Evolutionary conservation across 2,888 invertebrate species (phyloP).

Genomic region (Halocaridina rubra): DNA sequence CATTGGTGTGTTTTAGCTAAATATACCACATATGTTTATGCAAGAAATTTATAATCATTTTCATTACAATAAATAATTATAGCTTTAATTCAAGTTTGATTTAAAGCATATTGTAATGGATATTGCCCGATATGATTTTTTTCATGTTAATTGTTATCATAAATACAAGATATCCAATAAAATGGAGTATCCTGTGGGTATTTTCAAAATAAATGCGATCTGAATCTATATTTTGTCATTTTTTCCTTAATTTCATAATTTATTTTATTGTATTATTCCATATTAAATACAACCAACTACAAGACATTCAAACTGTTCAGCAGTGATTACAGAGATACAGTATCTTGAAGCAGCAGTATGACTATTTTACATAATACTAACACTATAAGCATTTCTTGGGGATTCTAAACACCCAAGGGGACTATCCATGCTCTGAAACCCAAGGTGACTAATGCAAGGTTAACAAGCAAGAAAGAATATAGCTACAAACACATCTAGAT

Average conservation of each 20-base stretch:
- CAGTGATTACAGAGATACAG: neutral
- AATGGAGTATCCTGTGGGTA: neutral
- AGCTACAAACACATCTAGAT: too few relatives aligned
- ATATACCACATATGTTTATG: too few relatives aligned
- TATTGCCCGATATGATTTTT: neutral
- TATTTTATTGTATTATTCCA: neutral
- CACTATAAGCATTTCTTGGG: neutral
- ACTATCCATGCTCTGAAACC: neutral
- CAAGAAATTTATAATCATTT: too few relatives aligned
- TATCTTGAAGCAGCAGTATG: neutral
- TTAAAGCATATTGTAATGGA: conserved; percentile 3
- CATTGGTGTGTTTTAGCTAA: too few relatives aligned
- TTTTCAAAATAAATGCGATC: neutral
- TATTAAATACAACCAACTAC: neutral
- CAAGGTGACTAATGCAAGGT: neutral
- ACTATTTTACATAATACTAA: neutral
- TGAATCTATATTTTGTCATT: neutral
- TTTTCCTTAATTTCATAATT: neutral
- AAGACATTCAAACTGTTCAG: neutral
- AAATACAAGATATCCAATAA: neutral
- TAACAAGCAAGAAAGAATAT: too few relatives aligned
- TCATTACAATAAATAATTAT: too few relatives aligned
- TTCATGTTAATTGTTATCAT: neutral
- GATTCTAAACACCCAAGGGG: neutral
- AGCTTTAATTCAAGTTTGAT: neutral